These are phyloP conservation scores for Parauchenoglanis punctatus DNA, from an alignment of 2,797 vertebrate genomes.

Conservation along the genomic window DNA sequence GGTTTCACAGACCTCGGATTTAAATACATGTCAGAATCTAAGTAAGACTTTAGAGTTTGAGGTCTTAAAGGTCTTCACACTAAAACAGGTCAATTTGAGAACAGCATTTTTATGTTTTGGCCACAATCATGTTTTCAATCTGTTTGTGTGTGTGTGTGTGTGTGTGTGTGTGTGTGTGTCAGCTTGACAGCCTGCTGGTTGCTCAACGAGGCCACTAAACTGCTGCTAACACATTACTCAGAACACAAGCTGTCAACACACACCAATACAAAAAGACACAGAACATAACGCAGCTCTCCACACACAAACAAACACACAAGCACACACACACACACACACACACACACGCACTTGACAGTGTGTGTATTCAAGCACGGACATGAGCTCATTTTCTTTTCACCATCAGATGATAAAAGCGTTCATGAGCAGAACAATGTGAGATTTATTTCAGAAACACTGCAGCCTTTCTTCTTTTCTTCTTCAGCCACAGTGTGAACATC, in stretches of 20 bases:
- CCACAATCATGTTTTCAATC: neutral
- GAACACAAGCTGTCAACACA: slow-evolving; percentile 3
- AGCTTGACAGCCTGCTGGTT: neutral
- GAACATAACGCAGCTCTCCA: neutral
- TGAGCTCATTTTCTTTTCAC: slow-evolving; percentile 5
- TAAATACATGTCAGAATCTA: neutral
- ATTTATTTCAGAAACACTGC: slow-evolving; percentile 38
- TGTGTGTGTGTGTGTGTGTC: neutral
- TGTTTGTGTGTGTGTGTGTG: neutral
- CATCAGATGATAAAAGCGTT: slow-evolving; percentile 40
- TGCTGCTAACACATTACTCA: neutral
- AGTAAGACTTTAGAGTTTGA: neutral
- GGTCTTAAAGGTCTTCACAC: neutral
- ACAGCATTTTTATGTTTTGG: neutral
- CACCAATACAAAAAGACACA: neutral
- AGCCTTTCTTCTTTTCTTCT: slow-evolving; percentile 1
- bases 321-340: slow-evolving; percentile 9
- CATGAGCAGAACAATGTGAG: slow-evolving; percentile 41
- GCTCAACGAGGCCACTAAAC: neutral
- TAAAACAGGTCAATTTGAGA: neutral
- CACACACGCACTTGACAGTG: neutral
- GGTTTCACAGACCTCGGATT: neutral
- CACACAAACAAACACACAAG: slow-evolving; percentile 6
- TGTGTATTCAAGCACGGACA: slow-evolving; percentile 6
- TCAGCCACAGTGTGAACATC: neutral